A percentile compares a stretch with the other conserved stretches of the same genome.
These are phyloP conservation scores for Bungarus multicinctus DNA, from an alignment of 2,113 vertebrate species.

Conservation along the genomic window DNA sequence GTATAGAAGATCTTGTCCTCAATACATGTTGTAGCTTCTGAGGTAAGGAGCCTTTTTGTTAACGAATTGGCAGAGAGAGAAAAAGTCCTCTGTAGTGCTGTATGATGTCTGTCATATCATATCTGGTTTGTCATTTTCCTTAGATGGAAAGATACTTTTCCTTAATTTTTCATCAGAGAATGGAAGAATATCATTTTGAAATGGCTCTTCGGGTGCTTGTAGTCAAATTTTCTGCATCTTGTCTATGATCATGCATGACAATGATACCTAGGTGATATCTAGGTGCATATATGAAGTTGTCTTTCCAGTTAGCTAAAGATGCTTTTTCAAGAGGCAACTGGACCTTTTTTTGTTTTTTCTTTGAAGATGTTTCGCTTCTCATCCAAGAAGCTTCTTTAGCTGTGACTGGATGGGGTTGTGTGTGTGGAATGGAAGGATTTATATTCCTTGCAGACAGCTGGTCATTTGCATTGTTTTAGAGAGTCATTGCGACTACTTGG, in stretches of 20 bases:
- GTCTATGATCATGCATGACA: not conserved
- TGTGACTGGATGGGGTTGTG: too few relatives aligned
- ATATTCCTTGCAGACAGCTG: too few relatives aligned
- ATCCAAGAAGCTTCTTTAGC: too few relatives aligned
- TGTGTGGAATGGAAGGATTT: too few relatives aligned
- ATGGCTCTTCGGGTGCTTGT: not conserved
- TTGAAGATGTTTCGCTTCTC: too few relatives aligned
- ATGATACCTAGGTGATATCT: not conserved
- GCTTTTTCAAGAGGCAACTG: too few relatives aligned
- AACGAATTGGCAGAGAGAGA: too few relatives aligned
- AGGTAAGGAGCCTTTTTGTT: not conserved
- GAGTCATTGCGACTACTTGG: too few relatives aligned
- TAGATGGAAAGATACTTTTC: not conserved
- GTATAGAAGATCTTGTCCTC: not conserved
- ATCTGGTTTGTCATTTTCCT: not conserved
- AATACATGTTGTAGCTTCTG: not conserved
- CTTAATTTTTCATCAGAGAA: not conserved
- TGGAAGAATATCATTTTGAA: not conserved
- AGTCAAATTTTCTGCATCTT: not conserved
- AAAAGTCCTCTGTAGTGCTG: too few relatives aligned
- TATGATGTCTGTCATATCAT: not conserved
- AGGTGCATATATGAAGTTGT: not conserved
- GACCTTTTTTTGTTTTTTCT: too few relatives aligned
- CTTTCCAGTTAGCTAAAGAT: not conserved
- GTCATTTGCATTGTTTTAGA: too few relatives aligned